Percentiles rank a stretch among this genome's conserved stretches.
phyloP scores from a whole-genome alignment of 2,113 vertebrate genomes.

The Microcebus ravelobensis region DNA sequence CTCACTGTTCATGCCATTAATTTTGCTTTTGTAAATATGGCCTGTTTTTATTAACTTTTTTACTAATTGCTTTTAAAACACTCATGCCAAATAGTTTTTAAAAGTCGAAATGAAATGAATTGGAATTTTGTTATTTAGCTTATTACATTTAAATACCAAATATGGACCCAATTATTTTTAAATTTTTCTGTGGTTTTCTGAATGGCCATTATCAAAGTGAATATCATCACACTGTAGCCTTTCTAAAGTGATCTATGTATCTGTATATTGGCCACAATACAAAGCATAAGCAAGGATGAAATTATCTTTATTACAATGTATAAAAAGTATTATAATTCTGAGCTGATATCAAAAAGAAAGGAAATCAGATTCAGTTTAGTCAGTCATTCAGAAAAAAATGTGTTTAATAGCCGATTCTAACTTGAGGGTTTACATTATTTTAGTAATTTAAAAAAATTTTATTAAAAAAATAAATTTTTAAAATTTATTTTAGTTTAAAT shows the following conservation, averaged over 20 bases:
- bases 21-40: slow-evolving; percentile 53
- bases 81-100: neutral
- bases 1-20: slow-evolving; percentile 47
- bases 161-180: neutral
- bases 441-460: neutral
- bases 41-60: neutral
- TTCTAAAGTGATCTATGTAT: neutral
- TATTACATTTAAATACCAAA: neutral
- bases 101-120: neutral
- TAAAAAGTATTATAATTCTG: neutral
- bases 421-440: neutral
- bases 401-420: neutral
- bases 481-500: neutral
- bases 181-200: neutral
- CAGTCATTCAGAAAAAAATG: neutral
- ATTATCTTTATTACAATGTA: neutral
- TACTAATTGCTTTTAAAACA: slow-evolving; percentile 64
- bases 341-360: neutral
- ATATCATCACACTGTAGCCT: neutral
- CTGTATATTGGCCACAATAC: neutral
- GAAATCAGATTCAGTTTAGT: neutral
- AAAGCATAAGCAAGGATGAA: neutral
- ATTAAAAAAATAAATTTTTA: neutral
- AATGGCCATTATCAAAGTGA: neutral
- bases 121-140: neutral